A percentile compares a stretch with the other conserved stretches of the same genome.
These are phyloP conservation scores for Eucera pruinosa DNA, from an alignment of 2,888 invertebrate genomes.

Conservation along the genomic window DNA sequence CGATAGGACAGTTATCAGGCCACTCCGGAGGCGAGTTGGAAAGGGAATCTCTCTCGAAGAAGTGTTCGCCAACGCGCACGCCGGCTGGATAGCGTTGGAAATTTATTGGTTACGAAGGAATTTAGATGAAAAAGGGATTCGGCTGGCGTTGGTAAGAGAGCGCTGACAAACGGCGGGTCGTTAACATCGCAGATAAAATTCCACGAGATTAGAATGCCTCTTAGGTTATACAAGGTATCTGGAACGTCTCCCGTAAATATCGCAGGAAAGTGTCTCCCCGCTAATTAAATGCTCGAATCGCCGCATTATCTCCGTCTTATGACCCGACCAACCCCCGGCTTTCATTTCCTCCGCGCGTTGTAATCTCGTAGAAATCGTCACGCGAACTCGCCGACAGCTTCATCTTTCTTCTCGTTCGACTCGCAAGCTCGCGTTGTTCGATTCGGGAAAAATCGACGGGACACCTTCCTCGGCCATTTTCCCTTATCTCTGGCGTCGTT, in stretches of 20 bases:
- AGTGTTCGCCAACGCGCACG: constrained; percentile 1
- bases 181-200: constrained; percentile 48
- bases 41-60: background rate
- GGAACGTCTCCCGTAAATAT: constrained; percentile 35
- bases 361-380: background rate
- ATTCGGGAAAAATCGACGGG: no score
- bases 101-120: constrained; percentile 51
- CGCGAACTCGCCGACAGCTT: background rate
- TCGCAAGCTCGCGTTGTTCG: no score
- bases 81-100: constrained; percentile 35
- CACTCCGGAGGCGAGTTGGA: background rate
- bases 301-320: background rate
- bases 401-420: background rate
- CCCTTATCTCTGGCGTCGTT: constrained; percentile 9
- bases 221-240: constrained; percentile 27
- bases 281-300: constrained; percentile 24
- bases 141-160: constrained; percentile 9
- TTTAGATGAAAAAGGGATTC: constrained; percentile 57
- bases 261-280: constrained; percentile 6
- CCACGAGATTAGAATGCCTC: constrained; percentile 42
- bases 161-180: constrained; percentile 44
- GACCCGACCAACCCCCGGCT: background rate
- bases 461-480: constrained; percentile 12
- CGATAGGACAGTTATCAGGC: constrained; percentile 1
- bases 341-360: constrained; percentile 1